These are phyloP conservation scores for Phenganax marumi DNA, from an alignment of 92 coral and sea anemone species.

Conservation along the genomic window DNA sequence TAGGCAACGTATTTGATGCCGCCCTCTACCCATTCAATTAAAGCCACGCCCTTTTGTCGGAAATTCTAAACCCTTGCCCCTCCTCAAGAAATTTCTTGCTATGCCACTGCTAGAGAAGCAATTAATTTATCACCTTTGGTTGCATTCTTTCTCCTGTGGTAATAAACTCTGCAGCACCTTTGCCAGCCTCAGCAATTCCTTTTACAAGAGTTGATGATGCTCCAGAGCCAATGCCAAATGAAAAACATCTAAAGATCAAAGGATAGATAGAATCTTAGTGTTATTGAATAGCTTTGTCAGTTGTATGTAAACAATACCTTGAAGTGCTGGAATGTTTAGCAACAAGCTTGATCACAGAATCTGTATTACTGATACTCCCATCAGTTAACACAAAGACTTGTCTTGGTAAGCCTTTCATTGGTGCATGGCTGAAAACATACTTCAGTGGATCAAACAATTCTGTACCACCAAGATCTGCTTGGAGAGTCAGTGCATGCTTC, in stretches of 20 bases:
- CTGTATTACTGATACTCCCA: constrained; percentile 77
- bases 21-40: constrained; percentile 45
- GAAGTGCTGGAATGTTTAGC: constrained; percentile 55
- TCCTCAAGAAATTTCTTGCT: too few species aligned
- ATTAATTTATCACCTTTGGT: constrained; percentile 53
- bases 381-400: constrained; percentile 87
- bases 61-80: too few species aligned
- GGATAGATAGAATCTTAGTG: neutral
- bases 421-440: constrained; percentile 68
- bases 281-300: neutral
- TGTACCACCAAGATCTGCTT: constrained; percentile 86
- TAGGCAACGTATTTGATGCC: too few species aligned
- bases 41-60: too few species aligned
- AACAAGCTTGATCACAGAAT: constrained; percentile 69
- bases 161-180: constrained; percentile 69
- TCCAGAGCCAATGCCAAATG: constrained; percentile 70
- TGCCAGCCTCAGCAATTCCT: constrained; percentile 73
- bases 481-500: constrained; percentile 54
- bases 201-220: constrained; percentile 67
- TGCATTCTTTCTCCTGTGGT: constrained; percentile 55
- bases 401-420: constrained; percentile 77
- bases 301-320: constrained; percentile 52
- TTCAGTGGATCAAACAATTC: constrained; percentile 68
- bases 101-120: too few species aligned
- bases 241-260: constrained; percentile 51